These are phyloP conservation scores for Lepetodrilus schrolli DNA, from an alignment of 2,888 invertebrate species.

Conservation along the genomic window DNA sequence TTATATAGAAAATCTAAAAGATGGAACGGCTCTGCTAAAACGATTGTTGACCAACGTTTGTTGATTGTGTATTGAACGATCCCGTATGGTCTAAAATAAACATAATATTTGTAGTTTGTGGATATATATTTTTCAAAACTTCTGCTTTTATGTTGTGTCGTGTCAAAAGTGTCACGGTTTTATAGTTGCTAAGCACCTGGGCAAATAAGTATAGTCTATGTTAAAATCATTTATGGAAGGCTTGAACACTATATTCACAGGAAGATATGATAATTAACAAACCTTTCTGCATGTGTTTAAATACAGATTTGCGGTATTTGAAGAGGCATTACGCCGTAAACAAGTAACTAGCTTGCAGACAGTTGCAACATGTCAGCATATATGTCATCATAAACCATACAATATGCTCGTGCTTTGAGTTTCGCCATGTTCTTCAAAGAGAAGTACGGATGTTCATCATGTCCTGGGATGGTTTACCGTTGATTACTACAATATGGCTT, in stretches of 20 bases:
- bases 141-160: background rate
- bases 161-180: slow-evolving; percentile 24
- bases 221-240: slow-evolving; percentile 2
- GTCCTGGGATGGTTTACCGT: too few species aligned
- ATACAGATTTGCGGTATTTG: background rate
- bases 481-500: too few species aligned
- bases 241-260: background rate
- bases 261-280: background rate
- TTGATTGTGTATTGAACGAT: slow-evolving; percentile 15
- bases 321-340: background rate
- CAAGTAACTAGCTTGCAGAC: background rate
- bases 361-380: too few species aligned
- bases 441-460: too few species aligned
- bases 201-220: background rate
- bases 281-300: background rate
- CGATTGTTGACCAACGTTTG: background rate
- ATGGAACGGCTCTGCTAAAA: background rate
- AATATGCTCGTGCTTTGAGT: too few species aligned
- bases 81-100: background rate
- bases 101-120: slow-evolving; percentile 3
- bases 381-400: too few species aligned
- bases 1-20: slow-evolving; percentile 20
- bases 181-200: slow-evolving; percentile 8
- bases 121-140: too few species aligned
- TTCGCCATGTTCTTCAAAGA: too few species aligned